Conservation (phyloP, 1,140 invertebrate species). For the Zophobas morio region DNA sequence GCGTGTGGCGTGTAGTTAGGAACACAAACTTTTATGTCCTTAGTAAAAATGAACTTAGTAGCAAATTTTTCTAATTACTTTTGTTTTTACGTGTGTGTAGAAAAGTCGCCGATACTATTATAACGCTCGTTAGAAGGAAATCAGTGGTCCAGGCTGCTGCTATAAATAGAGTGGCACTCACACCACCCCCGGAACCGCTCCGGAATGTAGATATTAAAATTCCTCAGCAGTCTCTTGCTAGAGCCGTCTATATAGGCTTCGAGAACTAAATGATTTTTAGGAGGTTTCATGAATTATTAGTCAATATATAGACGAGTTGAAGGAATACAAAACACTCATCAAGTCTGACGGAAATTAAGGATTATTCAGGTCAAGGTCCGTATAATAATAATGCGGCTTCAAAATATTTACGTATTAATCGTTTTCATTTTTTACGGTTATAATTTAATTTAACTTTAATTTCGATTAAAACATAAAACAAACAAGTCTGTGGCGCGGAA, state of each 20-base stretch:
- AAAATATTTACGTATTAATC: too few relatives aligned
- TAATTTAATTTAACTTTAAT: too few relatives aligned
- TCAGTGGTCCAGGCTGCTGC: neutral
- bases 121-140: neutral
- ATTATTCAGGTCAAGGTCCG: neutral
- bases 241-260: constrained; percentile 48
- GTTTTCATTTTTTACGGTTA: too few relatives aligned
- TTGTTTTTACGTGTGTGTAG: too few relatives aligned
- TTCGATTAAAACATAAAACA: too few relatives aligned
- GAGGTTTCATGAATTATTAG: constrained; percentile 55
- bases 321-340: constrained; percentile 7
- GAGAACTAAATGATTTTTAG: constrained; percentile 59
- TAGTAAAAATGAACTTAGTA: too few relatives aligned
- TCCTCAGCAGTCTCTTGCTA: constrained; percentile 51
- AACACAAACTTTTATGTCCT: too few relatives aligned
- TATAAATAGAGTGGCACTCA: constrained; percentile 14
- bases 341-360: neutral
- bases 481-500: too few relatives aligned
- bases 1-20: too few relatives aligned
- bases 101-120: too few relatives aligned
- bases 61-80: too few relatives aligned
- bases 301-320: constrained; percentile 47
- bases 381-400: too few relatives aligned
- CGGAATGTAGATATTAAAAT: constrained; percentile 61
- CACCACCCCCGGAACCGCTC: constrained; percentile 1